phyloP scores from a whole-genome alignment of 2,888 invertebrate species.

The Agonopterix alstromeriana region DNA sequence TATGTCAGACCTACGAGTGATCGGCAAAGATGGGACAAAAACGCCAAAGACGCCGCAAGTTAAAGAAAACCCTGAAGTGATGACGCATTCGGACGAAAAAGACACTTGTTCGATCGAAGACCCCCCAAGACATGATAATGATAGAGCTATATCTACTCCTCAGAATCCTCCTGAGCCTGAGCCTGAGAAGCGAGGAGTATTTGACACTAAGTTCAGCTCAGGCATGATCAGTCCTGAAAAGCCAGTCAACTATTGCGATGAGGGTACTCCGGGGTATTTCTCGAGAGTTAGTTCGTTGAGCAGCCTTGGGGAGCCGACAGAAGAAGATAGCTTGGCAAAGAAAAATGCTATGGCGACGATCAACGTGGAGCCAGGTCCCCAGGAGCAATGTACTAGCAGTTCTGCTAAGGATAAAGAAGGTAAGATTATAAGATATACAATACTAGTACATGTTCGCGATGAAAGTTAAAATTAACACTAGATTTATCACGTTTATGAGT shows the following conservation, averaged over 20 bases:
- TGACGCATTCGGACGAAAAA: conserved; percentile 70
- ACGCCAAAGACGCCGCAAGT: conserved; percentile 45
- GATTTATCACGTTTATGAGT: too few species aligned
- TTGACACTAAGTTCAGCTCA: conserved; percentile 78
- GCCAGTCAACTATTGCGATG: conserved; percentile 89
- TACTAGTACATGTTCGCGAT: background rate
- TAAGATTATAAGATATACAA: conserved; percentile 17
- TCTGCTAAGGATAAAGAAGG: conserved; percentile 67
- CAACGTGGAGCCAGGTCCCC: conserved; percentile 46
- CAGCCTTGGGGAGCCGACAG: conserved; percentile 74
- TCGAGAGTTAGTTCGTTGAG: conserved; percentile 81
- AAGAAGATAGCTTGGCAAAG: conserved; percentile 61
- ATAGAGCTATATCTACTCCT: conserved; percentile 47
- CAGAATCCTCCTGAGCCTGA: conserved; percentile 32
- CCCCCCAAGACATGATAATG: conserved; percentile 62
- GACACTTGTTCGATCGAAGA: conserved; percentile 70
- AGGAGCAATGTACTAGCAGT: conserved; percentile 42
- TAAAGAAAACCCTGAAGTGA: conserved; percentile 61
- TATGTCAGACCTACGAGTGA: conserved; percentile 86
- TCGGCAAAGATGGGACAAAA: conserved; percentile 48
- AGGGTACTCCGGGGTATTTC: conserved; percentile 89
- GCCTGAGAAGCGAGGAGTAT: conserved; percentile 47
- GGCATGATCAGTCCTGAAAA: conserved; percentile 87
- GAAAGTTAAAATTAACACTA: too few species aligned
- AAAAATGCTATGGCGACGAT: conserved; percentile 65